phyloP scores from a whole-genome alignment of 2,797 vertebrate species.

The Chaetodon trifasciatus region DNA sequence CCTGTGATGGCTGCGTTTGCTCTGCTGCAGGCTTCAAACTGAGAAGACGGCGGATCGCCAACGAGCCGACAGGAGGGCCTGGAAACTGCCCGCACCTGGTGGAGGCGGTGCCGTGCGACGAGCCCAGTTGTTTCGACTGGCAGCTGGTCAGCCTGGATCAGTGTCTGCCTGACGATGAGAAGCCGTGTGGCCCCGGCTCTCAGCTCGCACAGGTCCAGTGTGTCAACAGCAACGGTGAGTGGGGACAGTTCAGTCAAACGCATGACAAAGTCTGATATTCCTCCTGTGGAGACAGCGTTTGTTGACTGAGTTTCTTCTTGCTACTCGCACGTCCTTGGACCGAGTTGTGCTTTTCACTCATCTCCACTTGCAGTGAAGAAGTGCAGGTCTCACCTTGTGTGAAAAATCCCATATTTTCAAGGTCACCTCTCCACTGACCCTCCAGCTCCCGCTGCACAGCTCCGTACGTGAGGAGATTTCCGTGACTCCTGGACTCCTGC shows the following conservation, averaged over 20 bases:
- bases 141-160: constrained; percentile 85
- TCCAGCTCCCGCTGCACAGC: background rate
- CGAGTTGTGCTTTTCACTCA: background rate
- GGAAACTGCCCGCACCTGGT: constrained; percentile 94
- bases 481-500: constrained; percentile 14
- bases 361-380: constrained; percentile 14
- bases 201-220: constrained; percentile 89
- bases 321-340: background rate
- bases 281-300: background rate
- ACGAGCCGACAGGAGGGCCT: constrained; percentile 89
- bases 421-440: constrained; percentile 44
- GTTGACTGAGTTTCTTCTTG: background rate
- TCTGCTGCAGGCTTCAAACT: constrained; percentile 91
- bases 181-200: constrained; percentile 89
- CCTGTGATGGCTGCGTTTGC: background rate
- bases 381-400: constrained; percentile 24
- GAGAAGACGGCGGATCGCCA: constrained; percentile 90
- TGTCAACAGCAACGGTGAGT: constrained; percentile 92
- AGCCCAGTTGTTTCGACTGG: constrained; percentile 94
- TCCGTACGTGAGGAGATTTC: constrained; percentile 42
- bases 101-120: constrained; percentile 96
- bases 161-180: constrained; percentile 89
- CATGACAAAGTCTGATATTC: background rate
- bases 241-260: background rate
- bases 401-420: constrained; percentile 45